phyloP scores from a whole-genome alignment of 1,140 invertebrate species.

The Drosophila bocki region DNA sequence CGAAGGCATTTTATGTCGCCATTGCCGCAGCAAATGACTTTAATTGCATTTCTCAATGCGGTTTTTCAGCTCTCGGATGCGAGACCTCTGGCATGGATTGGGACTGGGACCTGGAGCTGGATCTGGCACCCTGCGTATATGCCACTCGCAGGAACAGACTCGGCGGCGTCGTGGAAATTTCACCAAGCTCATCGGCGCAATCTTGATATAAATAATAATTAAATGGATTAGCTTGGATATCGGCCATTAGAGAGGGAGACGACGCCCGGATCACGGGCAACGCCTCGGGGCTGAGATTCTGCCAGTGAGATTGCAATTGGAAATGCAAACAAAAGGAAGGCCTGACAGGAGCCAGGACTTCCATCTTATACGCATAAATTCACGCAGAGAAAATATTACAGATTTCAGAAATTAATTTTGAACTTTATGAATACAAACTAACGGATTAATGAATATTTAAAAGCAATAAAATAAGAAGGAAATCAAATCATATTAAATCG shows the following conservation, averaged over 20 bases:
- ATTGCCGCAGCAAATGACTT: constrained; percentile 82
- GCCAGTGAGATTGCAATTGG: constrained; percentile 50
- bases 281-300: constrained; percentile 61
- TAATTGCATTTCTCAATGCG: constrained; percentile 81
- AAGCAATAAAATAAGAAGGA: not conserved
- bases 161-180: constrained; percentile 65
- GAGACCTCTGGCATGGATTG: constrained; percentile 15
- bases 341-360: constrained; percentile 46
- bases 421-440: not conserved
- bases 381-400: constrained; percentile 1
- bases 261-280: constrained; percentile 29
- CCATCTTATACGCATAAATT: not conserved
- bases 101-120: not conserved
- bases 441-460: not conserved
- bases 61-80: constrained; percentile 56
- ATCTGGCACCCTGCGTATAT: constrained; percentile 2
- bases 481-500: not conserved
- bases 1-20: constrained; percentile 81
- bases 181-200: constrained; percentile 52
- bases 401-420: not conserved
- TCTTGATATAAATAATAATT: constrained; percentile 83
- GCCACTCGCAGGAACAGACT: constrained; percentile 59
- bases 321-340: constrained; percentile 76
- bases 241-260: constrained; percentile 52
- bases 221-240: constrained; percentile 76